Evolutionary conservation across 2,888 invertebrate species (phyloP).

Genomic region (Listrodromus nycthemerus): DNA sequence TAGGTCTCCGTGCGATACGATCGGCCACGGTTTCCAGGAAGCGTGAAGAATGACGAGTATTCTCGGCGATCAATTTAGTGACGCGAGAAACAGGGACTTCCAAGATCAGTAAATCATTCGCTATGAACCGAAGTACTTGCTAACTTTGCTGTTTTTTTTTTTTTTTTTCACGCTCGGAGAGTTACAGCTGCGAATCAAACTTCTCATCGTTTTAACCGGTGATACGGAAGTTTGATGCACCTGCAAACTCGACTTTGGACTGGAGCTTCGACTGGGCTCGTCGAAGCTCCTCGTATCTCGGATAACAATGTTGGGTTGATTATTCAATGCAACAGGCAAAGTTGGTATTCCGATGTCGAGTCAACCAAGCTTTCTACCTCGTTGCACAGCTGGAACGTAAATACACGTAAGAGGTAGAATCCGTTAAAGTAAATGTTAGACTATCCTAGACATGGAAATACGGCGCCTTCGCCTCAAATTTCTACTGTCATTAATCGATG

Average conservation of each 20-base stretch:
- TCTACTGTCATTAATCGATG: neutral
- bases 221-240: no score
- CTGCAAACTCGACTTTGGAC: no score
- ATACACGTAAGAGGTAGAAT: neutral
- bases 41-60: conserved; percentile 22
- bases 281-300: no score
- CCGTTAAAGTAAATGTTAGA: neutral
- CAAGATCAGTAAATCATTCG: neutral
- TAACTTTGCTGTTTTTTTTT: neutral
- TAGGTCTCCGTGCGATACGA: neutral
- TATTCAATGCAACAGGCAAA: no score
- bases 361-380: no score
- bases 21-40: neutral
- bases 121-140: neutral
- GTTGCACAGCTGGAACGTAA: no score
- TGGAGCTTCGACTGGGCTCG: no score
- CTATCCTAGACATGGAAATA: neutral
- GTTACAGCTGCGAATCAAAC: neutral
- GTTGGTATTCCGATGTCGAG: no score
- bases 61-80: conserved; percentile 23
- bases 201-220: no score
- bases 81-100: neutral
- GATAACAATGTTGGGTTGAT: no score
- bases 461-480: neutral
- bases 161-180: neutral